These are phyloP conservation scores for Erpornis zantholeuca DNA, from an alignment of 2,113 vertebrate species.

Conservation along the genomic window DNA sequence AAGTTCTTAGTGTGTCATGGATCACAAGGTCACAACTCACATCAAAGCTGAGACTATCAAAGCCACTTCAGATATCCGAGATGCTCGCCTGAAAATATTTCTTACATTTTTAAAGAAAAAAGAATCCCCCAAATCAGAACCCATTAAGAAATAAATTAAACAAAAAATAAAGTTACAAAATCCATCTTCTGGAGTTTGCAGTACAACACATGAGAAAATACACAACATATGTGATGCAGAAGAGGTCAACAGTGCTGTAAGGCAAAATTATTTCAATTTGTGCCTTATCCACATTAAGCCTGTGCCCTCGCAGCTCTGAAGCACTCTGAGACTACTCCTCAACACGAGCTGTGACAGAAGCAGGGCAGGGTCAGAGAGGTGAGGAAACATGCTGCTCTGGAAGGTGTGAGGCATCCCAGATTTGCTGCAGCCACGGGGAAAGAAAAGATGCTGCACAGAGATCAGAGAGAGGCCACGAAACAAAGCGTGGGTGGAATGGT, in stretches of 20 bases:
- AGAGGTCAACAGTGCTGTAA: neutral
- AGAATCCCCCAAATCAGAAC: neutral
- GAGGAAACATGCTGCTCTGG: neutral
- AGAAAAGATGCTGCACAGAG: neutral
- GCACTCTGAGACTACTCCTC: neutral
- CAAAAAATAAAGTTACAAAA: neutral
- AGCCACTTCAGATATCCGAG: neutral
- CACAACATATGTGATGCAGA: neutral
- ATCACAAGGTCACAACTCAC: neutral
- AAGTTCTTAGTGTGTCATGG: neutral
- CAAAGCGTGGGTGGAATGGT: fast-evolving
- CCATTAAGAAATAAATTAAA: neutral
- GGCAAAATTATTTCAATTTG: neutral
- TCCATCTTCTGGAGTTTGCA: neutral
- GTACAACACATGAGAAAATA: neutral
- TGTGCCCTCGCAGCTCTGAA: neutral
- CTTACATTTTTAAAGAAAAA: neutral
- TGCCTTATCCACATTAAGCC: neutral
- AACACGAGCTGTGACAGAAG: neutral
- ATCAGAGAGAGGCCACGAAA: neutral
- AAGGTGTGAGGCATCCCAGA: neutral
- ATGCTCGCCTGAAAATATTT: neutral
- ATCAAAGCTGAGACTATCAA: neutral
- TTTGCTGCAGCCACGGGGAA: neutral
- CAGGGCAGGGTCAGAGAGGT: neutral